A percentile compares a stretch with the other conserved stretches of the same genome.
Conservation (phyloP, 2,113 vertebrate genomes). For the Hydrolagus affinis region DNA sequence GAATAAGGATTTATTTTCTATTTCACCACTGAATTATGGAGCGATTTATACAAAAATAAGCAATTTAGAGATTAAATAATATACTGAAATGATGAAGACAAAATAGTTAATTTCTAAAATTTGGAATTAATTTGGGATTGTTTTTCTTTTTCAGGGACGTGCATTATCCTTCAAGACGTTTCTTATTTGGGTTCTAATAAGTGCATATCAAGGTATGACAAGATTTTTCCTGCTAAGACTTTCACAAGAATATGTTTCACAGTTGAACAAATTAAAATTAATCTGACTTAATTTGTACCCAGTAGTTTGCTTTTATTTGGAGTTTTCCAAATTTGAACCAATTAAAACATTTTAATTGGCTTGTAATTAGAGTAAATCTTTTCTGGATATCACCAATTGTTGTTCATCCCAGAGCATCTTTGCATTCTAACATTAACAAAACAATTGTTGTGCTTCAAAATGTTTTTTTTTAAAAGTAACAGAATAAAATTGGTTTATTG, state of each 20-base stretch:
- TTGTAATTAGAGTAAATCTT: background rate
- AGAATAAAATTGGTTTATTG: background rate
- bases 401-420: background rate
- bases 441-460: background rate
- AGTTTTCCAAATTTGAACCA: too few species aligned
- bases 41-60: background rate
- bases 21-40: too few species aligned
- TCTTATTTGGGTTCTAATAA: constrained; percentile 71
- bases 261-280: background rate
- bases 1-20: too few species aligned
- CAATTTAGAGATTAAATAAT: background rate
- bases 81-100: too few species aligned
- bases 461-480: background rate
- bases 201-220: constrained; percentile 68
- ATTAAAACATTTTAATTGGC: too few species aligned
- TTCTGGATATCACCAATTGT: background rate
- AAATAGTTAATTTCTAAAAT: constrained; percentile 4
- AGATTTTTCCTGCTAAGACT: background rate
- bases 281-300: background rate
- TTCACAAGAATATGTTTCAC: background rate
- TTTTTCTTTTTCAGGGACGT: constrained; percentile 67
- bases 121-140: background rate
- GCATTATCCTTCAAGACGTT: constrained; percentile 86
- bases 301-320: too few species aligned
- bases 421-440: background rate